These are phyloP conservation scores for Manis crassicaudata DNA, from an alignment of 2,797 vertebrate species.

Conservation along the genomic window DNA sequence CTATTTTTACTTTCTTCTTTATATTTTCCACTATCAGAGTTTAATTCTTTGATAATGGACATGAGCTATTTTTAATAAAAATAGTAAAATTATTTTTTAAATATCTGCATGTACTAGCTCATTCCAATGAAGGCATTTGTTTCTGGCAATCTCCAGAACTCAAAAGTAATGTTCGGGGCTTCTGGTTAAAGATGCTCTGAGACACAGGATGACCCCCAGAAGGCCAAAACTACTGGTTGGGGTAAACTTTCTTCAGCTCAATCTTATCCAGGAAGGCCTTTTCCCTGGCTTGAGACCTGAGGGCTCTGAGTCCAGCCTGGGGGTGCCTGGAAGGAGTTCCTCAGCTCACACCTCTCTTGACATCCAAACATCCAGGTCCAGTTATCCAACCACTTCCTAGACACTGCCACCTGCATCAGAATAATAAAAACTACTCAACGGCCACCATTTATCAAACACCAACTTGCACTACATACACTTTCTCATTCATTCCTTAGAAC, in stretches of 20 bases:
- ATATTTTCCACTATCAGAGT: background rate
- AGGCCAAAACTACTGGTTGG: background rate
- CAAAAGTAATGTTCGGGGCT: background rate
- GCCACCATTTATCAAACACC: background rate
- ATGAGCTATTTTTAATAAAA: constrained; percentile 35
- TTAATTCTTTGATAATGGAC: constrained; percentile 26
- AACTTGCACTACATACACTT: background rate
- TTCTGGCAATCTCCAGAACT: background rate
- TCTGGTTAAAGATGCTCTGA: background rate
- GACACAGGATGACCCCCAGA: background rate
- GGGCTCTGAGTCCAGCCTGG: background rate
- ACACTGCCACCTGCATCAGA: background rate
- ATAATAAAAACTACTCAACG: background rate
- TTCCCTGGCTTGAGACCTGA: background rate
- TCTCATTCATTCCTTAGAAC: background rate
- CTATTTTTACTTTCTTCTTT: constrained; percentile 16
- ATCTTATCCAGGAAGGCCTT: background rate
- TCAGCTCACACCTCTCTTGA: background rate
- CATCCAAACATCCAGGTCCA: background rate
- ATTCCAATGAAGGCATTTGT: constrained; percentile 43
- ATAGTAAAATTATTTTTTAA: constrained; percentile 8
- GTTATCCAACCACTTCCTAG: background rate
- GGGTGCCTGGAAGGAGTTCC: background rate
- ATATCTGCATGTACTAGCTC: background rate
- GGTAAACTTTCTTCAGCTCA: background rate